Evolutionary conservation across 2,113 vertebrate species (phyloP).

Genomic region (Butorides virescens): DNA sequence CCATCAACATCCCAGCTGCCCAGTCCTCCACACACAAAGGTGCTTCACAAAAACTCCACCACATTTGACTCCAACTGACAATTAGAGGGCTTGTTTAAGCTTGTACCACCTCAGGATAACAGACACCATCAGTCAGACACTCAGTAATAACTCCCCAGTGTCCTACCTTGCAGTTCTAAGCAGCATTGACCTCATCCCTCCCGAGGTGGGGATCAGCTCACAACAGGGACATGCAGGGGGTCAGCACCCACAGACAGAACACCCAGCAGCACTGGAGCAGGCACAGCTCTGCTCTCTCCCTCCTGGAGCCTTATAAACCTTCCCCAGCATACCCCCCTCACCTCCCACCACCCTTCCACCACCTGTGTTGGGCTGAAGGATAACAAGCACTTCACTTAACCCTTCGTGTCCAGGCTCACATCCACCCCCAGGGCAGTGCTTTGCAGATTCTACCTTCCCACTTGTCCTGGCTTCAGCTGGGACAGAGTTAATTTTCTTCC

Average conservation of each 20-base stretch:
- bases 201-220: rapidly evolving
- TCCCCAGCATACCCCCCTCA: neutral
- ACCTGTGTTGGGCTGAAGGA: neutral
- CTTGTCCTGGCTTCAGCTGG: too few species aligned
- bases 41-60: neutral
- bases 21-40: too few species aligned
- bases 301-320: neutral
- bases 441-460: neutral
- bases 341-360: neutral
- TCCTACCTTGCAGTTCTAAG: neutral
- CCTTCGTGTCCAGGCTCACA: neutral
- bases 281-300: rapidly evolving
- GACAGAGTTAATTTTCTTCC: too few species aligned
- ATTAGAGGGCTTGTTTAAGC: neutral
- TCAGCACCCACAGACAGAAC: rapidly evolving
- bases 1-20: neutral
- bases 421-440: neutral
- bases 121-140: neutral
- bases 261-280: rapidly evolving
- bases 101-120: neutral
- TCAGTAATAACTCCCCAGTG: rapidly evolving
- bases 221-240: rapidly evolving
- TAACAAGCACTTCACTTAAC: neutral
- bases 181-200: rapidly evolving
- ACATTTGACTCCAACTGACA: neutral